A percentile compares a stretch with the other conserved stretches of the same genome.
Conservation (phyloP, 2,797 vertebrate genomes). For the Tapera naevia region DNA sequence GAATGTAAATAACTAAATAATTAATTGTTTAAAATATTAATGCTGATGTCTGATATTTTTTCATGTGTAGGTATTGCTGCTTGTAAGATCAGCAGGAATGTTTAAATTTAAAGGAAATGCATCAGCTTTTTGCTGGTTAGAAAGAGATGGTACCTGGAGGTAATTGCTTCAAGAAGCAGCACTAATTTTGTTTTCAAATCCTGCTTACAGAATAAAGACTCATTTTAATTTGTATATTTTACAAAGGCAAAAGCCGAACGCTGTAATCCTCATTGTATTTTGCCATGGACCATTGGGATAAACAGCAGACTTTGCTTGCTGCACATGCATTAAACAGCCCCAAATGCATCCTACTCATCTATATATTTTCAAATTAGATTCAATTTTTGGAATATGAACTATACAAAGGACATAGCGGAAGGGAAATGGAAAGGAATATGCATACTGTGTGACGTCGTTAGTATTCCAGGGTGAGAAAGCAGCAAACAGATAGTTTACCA, state of each 20-base stretch:
- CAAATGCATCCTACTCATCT: background rate
- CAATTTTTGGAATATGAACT: constrained; percentile 10
- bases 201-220: background rate
- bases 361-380: background rate
- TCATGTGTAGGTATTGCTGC: background rate
- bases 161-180: background rate
- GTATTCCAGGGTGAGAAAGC: constrained; percentile 51
- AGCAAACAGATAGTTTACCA: constrained; percentile 22
- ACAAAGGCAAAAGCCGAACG: background rate
- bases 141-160: background rate
- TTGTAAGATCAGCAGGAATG: background rate
- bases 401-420: background rate
- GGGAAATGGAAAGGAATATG: background rate
- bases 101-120: background rate
- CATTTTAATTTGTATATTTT: background rate
- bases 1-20: background rate
- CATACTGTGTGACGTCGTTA: background rate
- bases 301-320: constrained; percentile 1
- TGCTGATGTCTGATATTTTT: background rate
- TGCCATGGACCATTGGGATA: constrained; percentile 2
- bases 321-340: constrained; percentile 21
- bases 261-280: background rate
- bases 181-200: constrained; percentile 27
- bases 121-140: background rate
- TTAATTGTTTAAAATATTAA: background rate